These are phyloP conservation scores for Cuniculus paca DNA, from an alignment of 2,797 vertebrate genomes.

Conservation along the genomic window DNA sequence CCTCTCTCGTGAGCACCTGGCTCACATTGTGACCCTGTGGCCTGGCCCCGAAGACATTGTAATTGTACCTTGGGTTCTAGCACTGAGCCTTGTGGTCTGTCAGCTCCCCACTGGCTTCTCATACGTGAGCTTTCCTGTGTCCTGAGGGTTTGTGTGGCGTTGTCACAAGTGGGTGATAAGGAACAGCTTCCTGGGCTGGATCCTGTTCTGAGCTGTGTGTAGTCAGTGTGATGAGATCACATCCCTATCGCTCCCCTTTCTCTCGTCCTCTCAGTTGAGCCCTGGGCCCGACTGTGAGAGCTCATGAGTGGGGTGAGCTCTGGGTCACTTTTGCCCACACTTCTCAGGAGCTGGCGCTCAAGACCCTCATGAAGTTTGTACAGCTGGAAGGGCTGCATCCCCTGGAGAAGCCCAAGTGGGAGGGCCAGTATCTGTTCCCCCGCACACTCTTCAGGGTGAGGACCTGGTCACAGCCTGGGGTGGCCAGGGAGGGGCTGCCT, in stretches of 20 bases:
- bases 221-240: neutral
- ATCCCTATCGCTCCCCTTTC: too few relatives aligned
- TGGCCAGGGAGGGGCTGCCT: neutral
- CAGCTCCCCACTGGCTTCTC: fast-evolving
- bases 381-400: slow-evolving; percentile 91
- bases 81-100: neutral
- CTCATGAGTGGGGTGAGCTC: too few relatives aligned
- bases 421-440: slow-evolving; percentile 93
- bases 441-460: slow-evolving; percentile 91
- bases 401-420: slow-evolving; percentile 92
- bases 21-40: too few relatives aligned
- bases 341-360: slow-evolving; percentile 92
- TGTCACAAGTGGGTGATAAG: too few relatives aligned
- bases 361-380: slow-evolving; percentile 94
- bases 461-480: neutral
- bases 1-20: neutral
- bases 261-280: too few relatives aligned
- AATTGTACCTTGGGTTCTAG: too few relatives aligned
- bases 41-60: fast-evolving
- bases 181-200: neutral
- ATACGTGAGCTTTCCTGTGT: neutral
- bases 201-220: neutral
- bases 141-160: neutral
- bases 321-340: neutral
- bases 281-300: neutral